These are phyloP conservation scores for Meandrina meandrites DNA, from an alignment of 92 coral and sea anemone genomes.

Conservation along the genomic window DNA sequence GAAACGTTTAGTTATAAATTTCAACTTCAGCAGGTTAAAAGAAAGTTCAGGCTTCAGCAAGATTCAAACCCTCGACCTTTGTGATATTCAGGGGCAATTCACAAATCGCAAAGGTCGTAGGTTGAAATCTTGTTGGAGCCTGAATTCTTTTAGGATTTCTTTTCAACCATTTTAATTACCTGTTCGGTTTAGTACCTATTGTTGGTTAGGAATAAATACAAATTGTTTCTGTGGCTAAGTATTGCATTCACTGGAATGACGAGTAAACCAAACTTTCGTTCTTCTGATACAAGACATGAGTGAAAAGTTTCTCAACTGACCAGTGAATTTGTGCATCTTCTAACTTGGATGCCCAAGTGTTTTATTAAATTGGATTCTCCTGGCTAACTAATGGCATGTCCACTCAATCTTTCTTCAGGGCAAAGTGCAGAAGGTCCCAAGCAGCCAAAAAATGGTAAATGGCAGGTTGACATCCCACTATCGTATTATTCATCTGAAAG, in stretches of 20 bases:
- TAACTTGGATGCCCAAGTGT: slow-evolving; percentile 19
- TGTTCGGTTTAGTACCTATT: background rate
- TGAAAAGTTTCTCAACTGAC: slow-evolving; percentile 27
- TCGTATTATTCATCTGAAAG: background rate
- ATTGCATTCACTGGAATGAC: slow-evolving; percentile 54
- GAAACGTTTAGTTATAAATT: too few relatives aligned
- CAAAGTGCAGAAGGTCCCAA: background rate
- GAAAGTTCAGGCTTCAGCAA: too few relatives aligned
- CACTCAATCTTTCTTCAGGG: background rate
- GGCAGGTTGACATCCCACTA: background rate
- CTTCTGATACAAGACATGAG: slow-evolving; percentile 58
- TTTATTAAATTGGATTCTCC: background rate
- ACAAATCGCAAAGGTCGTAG: background rate
- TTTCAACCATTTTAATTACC: background rate
- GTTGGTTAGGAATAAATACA: too few relatives aligned
- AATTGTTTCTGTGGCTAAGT: too few relatives aligned
- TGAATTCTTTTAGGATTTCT: background rate
- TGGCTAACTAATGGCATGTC: background rate
- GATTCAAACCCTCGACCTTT: too few relatives aligned
- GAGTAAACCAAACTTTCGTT: slow-evolving; percentile 69
- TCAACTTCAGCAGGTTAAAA: too few relatives aligned
- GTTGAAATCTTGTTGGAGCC: background rate
- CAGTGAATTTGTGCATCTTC: slow-evolving; percentile 28
- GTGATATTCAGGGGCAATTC: too few relatives aligned
- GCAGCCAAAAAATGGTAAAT: background rate